Percentiles rank a stretch among this genome's conserved stretches.
phyloP scores from a whole-genome alignment of 2,113 vertebrate species.

The Lepisosteus oculatus region DNA sequence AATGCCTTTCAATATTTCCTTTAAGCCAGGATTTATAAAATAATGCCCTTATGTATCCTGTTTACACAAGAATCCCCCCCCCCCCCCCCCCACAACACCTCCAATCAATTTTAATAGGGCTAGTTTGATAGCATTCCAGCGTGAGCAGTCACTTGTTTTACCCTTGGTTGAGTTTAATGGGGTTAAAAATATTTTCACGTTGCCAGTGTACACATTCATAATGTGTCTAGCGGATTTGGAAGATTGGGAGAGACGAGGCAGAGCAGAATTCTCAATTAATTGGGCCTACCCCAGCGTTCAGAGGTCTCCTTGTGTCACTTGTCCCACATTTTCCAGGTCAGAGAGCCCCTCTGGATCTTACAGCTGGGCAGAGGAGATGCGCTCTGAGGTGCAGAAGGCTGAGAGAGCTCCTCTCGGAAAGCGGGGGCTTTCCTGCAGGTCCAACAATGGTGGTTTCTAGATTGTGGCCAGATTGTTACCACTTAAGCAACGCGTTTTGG shows the following conservation, averaged over 20 bases:
- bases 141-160: constrained; percentile 92
- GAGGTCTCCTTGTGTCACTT: constrained; percentile 81
- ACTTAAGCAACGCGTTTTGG: constrained; percentile 75
- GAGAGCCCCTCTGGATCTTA: constrained; percentile 69
- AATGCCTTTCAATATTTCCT: constrained; percentile 65
- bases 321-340: constrained; percentile 85
- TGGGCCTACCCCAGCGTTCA: constrained; percentile 78
- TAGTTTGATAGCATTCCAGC: constrained; percentile 93
- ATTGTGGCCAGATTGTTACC: constrained; percentile 71
- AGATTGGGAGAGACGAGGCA: constrained; percentile 91
- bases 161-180: constrained; percentile 98
- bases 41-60: constrained; percentile 90
- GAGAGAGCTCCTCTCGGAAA: constrained; percentile 77
- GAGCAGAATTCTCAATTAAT: constrained; percentile 94
- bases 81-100: constrained; percentile 75
- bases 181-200: constrained; percentile 97
- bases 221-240: constrained; percentile 94
- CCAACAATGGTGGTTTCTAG: constrained; percentile 68
- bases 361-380: constrained; percentile 68
- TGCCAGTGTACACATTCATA: constrained; percentile 89
- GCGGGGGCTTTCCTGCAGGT: constrained; percentile 72
- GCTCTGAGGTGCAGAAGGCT: constrained; percentile 74
- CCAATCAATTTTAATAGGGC: constrained; percentile 97
- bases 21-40: constrained; percentile 80
- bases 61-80: constrained; percentile 64